Evolutionary conservation across 53 echinoderm and acorn worm species (phyloP), one percentile per base, ranked within the genome.

Genomic region (Actinopyga echinites): DNA sequence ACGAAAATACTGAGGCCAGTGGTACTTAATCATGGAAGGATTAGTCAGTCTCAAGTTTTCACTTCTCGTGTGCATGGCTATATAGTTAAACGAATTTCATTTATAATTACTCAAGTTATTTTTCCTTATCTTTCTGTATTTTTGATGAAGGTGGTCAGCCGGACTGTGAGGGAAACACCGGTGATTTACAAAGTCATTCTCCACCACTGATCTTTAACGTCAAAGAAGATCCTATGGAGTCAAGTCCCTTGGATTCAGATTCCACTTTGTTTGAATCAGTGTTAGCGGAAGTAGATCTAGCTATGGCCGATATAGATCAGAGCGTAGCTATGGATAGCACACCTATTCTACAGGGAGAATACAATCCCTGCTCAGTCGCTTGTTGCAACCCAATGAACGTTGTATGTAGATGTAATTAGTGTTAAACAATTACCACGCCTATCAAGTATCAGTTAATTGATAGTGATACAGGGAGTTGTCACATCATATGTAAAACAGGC

Each of bases 161-260:
- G 30, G 79, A 88, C 56, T 91, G 92, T 26, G 85, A 83, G 0
- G 92, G 88, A 0, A 62, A 75, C 1, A 43, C 15, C 0, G 88
- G 92, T n/a, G 42, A 68, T 26, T 36, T 64, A 61, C 34, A 30
- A 55, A 60, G 73, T 13, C 92, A 91, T 30, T 25, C 85, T 36
- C 92, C 92, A 15, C 92, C 92, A 5, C 82, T 91, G 15, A 85
- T 91, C 12, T 91, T 91, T 57, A 85, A 91, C 77, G 19, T 91
- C 8, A 8, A 1, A 0, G 55, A 26, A 21, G 92, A 91, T 54
- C 82, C 88, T 10, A 53, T 59, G 42, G 92, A 91, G 56, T 38
- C 54, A 29, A 20, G 2, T n/a, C 88, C 92, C 5, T 58, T 91
- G 6, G 82, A 82, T n/a, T 13, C 71, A 19, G 45, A 20, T 0